Evolutionary conservation across 2,888 invertebrate genomes (phyloP), one percentile per base, ranked within the genome.

Genomic region (Neoaliturus tenellus): DNA sequence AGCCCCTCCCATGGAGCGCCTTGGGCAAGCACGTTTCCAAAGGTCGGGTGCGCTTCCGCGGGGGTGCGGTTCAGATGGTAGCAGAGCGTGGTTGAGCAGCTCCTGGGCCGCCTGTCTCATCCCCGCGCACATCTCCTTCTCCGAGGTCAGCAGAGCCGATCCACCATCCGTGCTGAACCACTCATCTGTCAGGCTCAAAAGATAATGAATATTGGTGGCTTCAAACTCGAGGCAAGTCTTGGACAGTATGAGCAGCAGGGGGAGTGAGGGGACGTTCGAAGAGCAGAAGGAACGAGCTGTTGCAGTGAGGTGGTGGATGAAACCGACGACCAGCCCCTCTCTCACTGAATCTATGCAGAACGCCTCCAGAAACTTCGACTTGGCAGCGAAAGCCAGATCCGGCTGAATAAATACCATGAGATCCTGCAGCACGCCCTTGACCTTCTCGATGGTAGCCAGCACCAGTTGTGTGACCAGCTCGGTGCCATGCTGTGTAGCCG

Each of bases 171-270:
- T 93, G 89, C 93, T 93, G 89, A 96, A 96, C 86, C 95, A 92
- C 88, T 96, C 96, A 89, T 96, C 96, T 0, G 95, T 95, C 84
- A 95, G 91, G 0, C 93, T 93, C 73, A 96, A 91, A 90, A 99
- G 91, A 89, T 96, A 95, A 85, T 94, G 95, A 0, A 98, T 96
- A 82, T 97, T 97, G 86, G 93, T 95, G 87, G 96, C 95, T 89
- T 97, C 97, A 91, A 98, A 95, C 90, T 99, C 98, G 33, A 98
- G 91, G 89, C 98, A 98, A 88, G 98, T 93, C 91, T 98, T 96
- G 2, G 98, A 98, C 55, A 99, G 91, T 69, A 99, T 93, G 14
- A 99, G 92, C 28, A 98, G 91, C 81, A 98, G 92, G 33, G 98
- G 92, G 73, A 98, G 92, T 85, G 98, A 96, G 81, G 96, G 96